Evolutionary conservation across 2,797 vertebrate species (phyloP), one percentile per base, ranked within the genome.

Genomic region (Syngnathus rostellatus): DNA sequence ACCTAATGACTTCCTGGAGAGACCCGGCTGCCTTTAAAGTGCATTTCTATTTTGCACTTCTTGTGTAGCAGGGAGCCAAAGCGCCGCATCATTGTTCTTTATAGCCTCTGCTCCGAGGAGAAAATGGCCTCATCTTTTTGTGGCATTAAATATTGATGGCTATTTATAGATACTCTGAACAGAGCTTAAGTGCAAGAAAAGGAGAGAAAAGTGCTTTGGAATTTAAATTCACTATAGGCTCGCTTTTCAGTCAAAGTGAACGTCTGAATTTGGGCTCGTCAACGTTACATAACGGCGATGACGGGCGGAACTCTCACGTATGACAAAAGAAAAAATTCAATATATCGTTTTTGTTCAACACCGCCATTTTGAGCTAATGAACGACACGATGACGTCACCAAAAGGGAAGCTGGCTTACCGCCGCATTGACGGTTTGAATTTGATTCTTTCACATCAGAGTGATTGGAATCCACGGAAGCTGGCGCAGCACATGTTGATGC

Each of bases 1-100:
- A 91, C 90, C 90, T 89, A 81, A 88, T 83, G 88, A 89, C 91
- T 89, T 89, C 85, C 81, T 77, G 69, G 77, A 80, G 85, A 84
- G 81, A 70, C 23, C 67, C 73, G 65, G 72, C 41, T 43, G 76
- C 71, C 81, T 84, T 88, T 84, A 83, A 79, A 86, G 83, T 81
- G 75, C 74, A 70, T 85, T 71, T 77, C 76, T 72, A 64, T 78
- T 83, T 78, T 78, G 72, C 73, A 81, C 46, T 78, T 70, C 67
- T 62, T 73, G 51, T 43, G 65, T 55, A 73, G 54, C 54, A 54
- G 66, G 31, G 70, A 79, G 80, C 70, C 64, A 65, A 64, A 70
- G 53, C 66, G 19, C 62, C 66, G 69, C 61, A 57, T 73, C 62
- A 53, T 81, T 74, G 60, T 63, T 71, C 85, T 85, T 86, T 75